Evolutionary conservation across 2,888 invertebrate genomes (phyloP), one percentile per base, ranked within the genome.

Genomic region (Cosmia pyralina): DNA sequence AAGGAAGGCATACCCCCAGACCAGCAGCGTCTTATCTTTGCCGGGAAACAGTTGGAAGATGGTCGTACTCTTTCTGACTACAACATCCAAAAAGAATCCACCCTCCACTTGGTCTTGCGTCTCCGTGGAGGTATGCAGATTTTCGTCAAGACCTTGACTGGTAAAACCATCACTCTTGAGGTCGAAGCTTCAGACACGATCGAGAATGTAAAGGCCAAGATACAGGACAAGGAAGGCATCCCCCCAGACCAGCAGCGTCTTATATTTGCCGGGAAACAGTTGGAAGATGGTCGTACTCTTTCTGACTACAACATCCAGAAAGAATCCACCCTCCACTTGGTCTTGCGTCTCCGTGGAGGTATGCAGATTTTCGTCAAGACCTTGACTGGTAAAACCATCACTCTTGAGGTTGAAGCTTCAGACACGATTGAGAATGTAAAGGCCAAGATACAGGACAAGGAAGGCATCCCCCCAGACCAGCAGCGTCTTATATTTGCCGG

Each of bases 301-400:
- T 93, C 93, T 0, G 93, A 93, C 75, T 93, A 93, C 59, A 93
- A 93, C 17, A 93, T 93, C 3, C 93, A 93, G 4, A 93, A 93
- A 0, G 93, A 93, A 22, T 93, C 93, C 0, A 93, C 93, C 0
- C 90, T 93, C 0, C 93, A 93, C 13, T 48, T 93, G 6, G 93
- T 93, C 0, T 44, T 93, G 5, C 92, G 93, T 86, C 92, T 93
- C 0, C 88, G 93, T 15, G 93, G 91, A 55, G 94, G 94, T 34
- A 94, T 94, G 94, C 94, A 94, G 68, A 94, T 94, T 0, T 94
- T 94, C 44, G 94, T 94, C 0, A 93, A 93, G 19, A 93, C 93
- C 0, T 67, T 93, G 0, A 93, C 93, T 4, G 93, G 93, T 0
- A 94, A 94, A 3, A 94, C 93, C 0, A 93, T 94, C 13, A 93